Conservation (phyloP, 2,113 vertebrate species). For the Eulemur rufifrons region DNA sequence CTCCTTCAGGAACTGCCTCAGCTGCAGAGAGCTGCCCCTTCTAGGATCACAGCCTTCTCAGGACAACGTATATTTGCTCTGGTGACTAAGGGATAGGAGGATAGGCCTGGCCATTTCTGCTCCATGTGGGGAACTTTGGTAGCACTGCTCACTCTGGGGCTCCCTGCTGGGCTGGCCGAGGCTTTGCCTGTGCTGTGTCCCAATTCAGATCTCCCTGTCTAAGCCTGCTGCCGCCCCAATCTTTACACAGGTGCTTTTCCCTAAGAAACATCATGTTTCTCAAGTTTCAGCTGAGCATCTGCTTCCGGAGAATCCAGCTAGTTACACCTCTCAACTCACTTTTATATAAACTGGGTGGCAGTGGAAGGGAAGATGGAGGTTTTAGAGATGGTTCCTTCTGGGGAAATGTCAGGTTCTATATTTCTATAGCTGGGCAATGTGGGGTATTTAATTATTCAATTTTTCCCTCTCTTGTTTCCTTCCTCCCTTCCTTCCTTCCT, state of each 20-base stretch:
- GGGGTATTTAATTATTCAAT: not conserved
- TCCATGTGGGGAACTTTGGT: not conserved
- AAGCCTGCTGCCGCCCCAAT: not conserved
- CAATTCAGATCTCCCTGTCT: not conserved
- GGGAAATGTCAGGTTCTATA: not conserved
- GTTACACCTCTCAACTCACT: not conserved
- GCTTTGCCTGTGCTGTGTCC: not conserved
- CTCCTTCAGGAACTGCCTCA: not conserved
- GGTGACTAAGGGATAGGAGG: not conserved
- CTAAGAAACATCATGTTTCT: not conserved
- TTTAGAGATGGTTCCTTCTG: not conserved
- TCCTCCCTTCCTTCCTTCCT: not conserved
- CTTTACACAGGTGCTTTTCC: not conserved
- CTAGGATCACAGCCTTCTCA: not conserved
- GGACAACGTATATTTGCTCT: not conserved
- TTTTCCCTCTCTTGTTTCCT: not conserved
- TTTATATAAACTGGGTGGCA: not conserved
- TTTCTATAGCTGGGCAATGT: not conserved
- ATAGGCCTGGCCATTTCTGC: not conserved
- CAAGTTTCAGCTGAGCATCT: not conserved
- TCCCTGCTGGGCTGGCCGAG: not conserved
- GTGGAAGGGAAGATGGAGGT: not conserved
- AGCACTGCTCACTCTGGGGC: not conserved
- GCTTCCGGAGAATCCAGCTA: not conserved
- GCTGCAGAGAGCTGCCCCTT: not conserved